A percentile compares a stretch with the other conserved stretches of the same genome.
phyloP scores from a whole-genome alignment of 2,888 invertebrate species.

The Alentia gelatinosa region DNA sequence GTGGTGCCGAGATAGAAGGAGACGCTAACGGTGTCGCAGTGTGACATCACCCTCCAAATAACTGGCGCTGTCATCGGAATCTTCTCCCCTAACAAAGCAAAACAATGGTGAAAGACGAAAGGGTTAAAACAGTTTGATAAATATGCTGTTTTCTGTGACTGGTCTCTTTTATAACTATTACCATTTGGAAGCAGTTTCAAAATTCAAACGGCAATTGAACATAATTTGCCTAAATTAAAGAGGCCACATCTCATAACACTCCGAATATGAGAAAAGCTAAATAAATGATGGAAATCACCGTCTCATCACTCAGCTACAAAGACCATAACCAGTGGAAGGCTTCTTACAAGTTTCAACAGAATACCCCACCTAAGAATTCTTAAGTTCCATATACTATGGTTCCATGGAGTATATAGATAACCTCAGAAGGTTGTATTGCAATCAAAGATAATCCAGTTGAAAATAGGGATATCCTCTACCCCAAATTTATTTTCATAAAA shows the following conservation, averaged over 20 bases:
- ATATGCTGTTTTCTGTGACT: neutral
- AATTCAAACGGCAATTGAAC: neutral
- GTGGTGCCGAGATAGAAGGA: neutral
- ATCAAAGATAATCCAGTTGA: too few relatives aligned
- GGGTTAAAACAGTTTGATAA: neutral
- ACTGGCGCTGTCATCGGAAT: neutral
- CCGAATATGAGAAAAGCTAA: too few relatives aligned
- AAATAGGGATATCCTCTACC: neutral
- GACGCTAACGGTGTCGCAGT: neutral
- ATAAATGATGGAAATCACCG: too few relatives aligned
- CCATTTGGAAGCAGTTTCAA: neutral
- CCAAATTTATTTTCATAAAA: neutral
- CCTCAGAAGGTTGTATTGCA: too few relatives aligned
- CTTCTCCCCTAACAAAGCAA: neutral
- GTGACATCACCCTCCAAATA: neutral
- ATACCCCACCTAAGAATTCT: too few relatives aligned
- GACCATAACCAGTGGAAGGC: too few relatives aligned
- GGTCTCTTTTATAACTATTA: neutral
- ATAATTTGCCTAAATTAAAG: neutral
- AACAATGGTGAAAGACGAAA: neutral
- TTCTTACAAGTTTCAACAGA: too few relatives aligned
- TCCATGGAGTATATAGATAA: neutral
- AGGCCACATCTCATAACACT: neutral
- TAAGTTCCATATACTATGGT: neutral
- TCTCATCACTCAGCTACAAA: too few relatives aligned